A percentile compares a stretch with the other conserved stretches of the same genome.
These are phyloP conservation scores for Peromyscus leucopus DNA, from an alignment of 2,113 vertebrate genomes.

Conservation along the genomic window DNA sequence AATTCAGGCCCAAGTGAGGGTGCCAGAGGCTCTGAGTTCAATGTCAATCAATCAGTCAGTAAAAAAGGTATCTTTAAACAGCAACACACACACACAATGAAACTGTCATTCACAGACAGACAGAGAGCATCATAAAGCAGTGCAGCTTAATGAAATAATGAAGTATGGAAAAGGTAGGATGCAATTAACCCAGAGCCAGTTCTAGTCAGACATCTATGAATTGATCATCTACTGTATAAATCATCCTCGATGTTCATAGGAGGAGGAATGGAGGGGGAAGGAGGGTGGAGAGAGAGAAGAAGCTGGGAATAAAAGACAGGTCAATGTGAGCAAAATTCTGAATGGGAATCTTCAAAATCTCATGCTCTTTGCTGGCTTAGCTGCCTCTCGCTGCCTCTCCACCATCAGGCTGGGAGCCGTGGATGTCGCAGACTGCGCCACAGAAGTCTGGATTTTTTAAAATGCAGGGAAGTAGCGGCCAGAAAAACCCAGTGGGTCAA, in stretches of 20 bases:
- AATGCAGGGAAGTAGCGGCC: background rate
- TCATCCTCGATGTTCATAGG: background rate
- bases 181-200: background rate
- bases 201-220: background rate
- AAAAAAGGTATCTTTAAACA: background rate
- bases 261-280: background rate
- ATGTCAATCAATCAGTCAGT: background rate
- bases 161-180: background rate
- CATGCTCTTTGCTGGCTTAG: background rate
- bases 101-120: background rate
- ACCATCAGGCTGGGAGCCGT: background rate
- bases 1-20: background rate
- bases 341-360: background rate
- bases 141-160: background rate
- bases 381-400: background rate
- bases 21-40: background rate
- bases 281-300: background rate
- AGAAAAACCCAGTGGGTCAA: conserved; percentile 21
- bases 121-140: background rate
- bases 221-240: background rate
- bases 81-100: background rate
- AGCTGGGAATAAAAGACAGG: conserved; percentile 11
- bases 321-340: background rate
- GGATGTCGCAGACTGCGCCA: background rate
- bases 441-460: background rate